Evolutionary conservation across 2,888 invertebrate species (phyloP).

Genomic region (Microplitis manilae): DNA sequence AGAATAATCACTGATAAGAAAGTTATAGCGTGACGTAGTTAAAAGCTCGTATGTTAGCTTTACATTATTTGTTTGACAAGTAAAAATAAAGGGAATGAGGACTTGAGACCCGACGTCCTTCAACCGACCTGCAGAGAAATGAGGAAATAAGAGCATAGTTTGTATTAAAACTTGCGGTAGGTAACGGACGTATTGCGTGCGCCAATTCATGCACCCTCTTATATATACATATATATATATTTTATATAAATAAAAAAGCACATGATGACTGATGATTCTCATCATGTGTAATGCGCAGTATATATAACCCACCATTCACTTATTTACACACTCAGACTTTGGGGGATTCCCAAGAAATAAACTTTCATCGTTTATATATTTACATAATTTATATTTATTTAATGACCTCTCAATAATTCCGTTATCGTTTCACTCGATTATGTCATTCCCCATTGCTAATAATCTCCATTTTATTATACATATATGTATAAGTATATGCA

Average conservation of each 20-base stretch:
- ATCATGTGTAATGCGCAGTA: too few species aligned
- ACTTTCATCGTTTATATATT: conserved; percentile 1
- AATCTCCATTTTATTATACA: too few species aligned
- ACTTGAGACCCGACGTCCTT: conserved; percentile 34
- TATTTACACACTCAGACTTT: background rate
- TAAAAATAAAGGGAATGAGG: conserved; percentile 1
- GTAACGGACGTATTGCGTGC: conserved; percentile 30
- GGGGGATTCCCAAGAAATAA: background rate
- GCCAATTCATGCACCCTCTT: background rate
- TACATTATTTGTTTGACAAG: background rate
- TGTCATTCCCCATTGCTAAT: background rate
- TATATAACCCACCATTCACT: too few species aligned
- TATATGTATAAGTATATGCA: background rate
- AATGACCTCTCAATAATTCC: background rate
- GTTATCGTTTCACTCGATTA: conserved; percentile 9
- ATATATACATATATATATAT: background rate
- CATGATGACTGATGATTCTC: too few species aligned
- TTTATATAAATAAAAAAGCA: too few species aligned
- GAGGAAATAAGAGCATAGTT: conserved; percentile 33
- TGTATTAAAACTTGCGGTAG: conserved; percentile 38
- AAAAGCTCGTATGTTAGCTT: background rate
- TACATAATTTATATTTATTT: background rate
- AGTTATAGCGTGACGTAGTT: background rate
- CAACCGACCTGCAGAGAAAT: conserved; percentile 36
- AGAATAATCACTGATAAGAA: conserved; percentile 1